Percentiles rank a stretch among this genome's conserved stretches.
phyloP scores from a whole-genome alignment of 2,888 invertebrate species.

The Calliopum simillimum region DNA sequence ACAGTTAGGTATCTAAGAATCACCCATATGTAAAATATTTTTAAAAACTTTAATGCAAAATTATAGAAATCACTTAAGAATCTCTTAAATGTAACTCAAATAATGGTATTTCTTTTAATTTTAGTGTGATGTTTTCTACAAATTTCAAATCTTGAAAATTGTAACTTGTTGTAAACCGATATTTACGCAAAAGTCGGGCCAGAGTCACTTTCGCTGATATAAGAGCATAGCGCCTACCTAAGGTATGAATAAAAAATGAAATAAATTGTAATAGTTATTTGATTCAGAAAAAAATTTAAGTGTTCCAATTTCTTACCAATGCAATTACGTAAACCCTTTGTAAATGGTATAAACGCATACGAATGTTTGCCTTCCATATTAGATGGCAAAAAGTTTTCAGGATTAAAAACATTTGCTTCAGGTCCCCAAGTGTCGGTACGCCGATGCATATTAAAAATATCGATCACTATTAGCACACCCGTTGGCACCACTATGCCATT shows the following conservation, averaged over 20 bases:
- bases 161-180: constrained; percentile 57
- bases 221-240: constrained; percentile 62
- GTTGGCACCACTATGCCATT: constrained; percentile 58
- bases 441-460: constrained; percentile 63
- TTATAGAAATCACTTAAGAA: constrained; percentile 20
- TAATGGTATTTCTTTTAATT: constrained; percentile 55
- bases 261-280: background rate
- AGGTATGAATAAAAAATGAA: background rate
- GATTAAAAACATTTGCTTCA: constrained; percentile 62
- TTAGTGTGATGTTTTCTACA: constrained; percentile 61
- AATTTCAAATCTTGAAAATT: constrained; percentile 60
- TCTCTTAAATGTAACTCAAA: constrained; percentile 52
- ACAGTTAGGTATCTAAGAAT: too few relatives aligned
- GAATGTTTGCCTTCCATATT: constrained; percentile 60
- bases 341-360: constrained; percentile 63
- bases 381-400: constrained; percentile 63
- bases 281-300: too few relatives aligned
- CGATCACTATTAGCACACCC: constrained; percentile 60
- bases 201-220: constrained; percentile 59
- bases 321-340: constrained; percentile 63
- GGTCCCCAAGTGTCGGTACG: constrained; percentile 61
- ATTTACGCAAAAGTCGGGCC: constrained; percentile 59
- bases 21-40: too few relatives aligned
- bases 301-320: constrained; percentile 52
- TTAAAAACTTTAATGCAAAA: too few relatives aligned